Evolutionary conservation across 2,888 invertebrate species (phyloP).

Genomic region (Mantis religiosa): DNA sequence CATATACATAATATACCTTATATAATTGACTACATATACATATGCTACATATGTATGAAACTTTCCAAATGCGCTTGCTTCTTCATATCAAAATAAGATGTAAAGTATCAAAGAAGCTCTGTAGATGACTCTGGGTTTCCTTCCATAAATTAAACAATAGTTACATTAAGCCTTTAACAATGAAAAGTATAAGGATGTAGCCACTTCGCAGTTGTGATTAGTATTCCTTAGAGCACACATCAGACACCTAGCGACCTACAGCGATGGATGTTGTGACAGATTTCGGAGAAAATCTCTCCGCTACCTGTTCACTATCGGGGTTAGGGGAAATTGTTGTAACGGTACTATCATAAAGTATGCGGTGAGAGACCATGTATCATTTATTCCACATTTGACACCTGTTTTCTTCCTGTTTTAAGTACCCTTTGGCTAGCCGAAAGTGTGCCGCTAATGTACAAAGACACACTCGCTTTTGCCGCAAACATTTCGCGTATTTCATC

Average conservation of each 20-base stretch:
- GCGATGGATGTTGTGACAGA: neutral
- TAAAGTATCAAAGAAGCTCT: too few relatives aligned
- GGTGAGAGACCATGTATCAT: neutral
- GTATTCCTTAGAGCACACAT: neutral
- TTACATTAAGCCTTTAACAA: too few relatives aligned
- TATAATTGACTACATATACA: too few relatives aligned
- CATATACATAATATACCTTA: too few relatives aligned
- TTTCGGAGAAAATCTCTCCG: neutral
- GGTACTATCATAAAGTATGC: neutral
- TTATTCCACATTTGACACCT: neutral
- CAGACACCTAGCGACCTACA: neutral
- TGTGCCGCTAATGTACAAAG: neutral
- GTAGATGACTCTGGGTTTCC: too few relatives aligned
- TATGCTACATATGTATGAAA: too few relatives aligned
- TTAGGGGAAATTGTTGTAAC: neutral
- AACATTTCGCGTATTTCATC: neutral
- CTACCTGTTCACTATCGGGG: neutral
- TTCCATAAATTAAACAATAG: too few relatives aligned
- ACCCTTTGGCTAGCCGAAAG: neutral
- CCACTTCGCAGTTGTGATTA: neutral
- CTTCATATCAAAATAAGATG: too few relatives aligned
- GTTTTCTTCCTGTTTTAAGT: neutral
- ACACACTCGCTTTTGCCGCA: neutral
- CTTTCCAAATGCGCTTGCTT: too few relatives aligned
- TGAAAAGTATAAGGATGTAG: too few relatives aligned